Conservation (phyloP, 2,888 invertebrate species). For the Eupithecia centaureata region DNA sequence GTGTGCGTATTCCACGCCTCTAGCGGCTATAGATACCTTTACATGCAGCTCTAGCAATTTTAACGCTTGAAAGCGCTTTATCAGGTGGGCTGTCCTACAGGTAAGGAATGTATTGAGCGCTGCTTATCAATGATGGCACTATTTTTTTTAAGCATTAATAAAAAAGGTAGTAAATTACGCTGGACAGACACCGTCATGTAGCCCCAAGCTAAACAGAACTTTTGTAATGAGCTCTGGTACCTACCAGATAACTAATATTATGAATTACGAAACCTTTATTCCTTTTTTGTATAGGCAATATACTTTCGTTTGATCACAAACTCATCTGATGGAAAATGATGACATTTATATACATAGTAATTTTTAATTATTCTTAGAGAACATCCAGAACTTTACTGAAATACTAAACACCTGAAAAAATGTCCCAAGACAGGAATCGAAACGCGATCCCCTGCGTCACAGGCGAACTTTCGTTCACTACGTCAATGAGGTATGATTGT, state of each 20-base stretch:
- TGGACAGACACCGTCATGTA: background rate
- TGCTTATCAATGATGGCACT: background rate
- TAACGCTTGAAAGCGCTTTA: conserved; percentile 35
- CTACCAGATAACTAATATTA: too few relatives aligned
- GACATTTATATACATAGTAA: too few relatives aligned
- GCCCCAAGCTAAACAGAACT: background rate
- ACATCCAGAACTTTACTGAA: background rate
- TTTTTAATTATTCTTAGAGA: too few relatives aligned
- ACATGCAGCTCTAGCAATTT: conserved; percentile 23
- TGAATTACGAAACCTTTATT: too few relatives aligned
- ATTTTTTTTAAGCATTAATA: background rate
- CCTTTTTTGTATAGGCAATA: too few relatives aligned
- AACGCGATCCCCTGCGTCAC: background rate
- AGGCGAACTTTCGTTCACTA: background rate
- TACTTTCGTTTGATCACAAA: too few relatives aligned
- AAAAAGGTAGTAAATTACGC: background rate
- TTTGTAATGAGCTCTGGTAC: background rate
- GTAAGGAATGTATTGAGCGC: conserved; percentile 5
- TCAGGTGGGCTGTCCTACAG: conserved; percentile 20
- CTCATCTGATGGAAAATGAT: too few relatives aligned
- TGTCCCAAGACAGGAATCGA: background rate
- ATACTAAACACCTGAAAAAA: background rate
- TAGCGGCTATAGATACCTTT: conserved; percentile 12
- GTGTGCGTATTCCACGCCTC: conserved; percentile 24
- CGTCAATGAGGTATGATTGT: background rate